Evolutionary conservation across 1,140 invertebrate genomes (phyloP).

Genomic region (Drosophila santomea): DNA sequence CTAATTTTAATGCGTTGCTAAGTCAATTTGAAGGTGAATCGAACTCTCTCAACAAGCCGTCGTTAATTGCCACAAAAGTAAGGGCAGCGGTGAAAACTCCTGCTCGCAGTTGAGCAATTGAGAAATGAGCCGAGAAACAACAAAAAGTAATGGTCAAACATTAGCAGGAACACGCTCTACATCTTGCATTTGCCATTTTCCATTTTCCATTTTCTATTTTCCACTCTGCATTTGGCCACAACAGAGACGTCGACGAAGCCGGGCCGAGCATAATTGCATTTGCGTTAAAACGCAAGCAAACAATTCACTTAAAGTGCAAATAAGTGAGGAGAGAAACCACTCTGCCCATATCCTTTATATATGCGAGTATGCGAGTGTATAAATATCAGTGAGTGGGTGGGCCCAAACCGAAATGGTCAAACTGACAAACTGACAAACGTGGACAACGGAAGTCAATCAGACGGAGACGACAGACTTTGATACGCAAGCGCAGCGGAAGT

Average conservation of each 20-base stretch:
- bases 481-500: conserved; percentile 80
- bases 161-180: conserved; percentile 62
- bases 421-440: conserved; percentile 80
- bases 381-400: conserved; percentile 29
- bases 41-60: conserved; percentile 18
- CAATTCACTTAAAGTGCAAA: conserved; percentile 83
- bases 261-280: conserved; percentile 78
- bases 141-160: conserved; percentile 67
- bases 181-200: conserved; percentile 29
- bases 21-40: conserved; percentile 36
- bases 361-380: conserved; percentile 3
- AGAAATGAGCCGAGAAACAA: conserved; percentile 48
- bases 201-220: conserved; percentile 4
- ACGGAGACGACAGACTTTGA: conserved; percentile 75
- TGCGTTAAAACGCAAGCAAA: conserved; percentile 83
- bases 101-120: conserved; percentile 11
- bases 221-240: conserved; percentile 31
- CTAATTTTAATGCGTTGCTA: conserved; percentile 4
- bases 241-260: conserved; percentile 36
- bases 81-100: not conserved
- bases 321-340: conserved; percentile 62
- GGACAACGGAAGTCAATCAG: conserved; percentile 82
- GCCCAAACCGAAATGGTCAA: conserved; percentile 79
- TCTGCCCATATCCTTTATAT: conserved; percentile 8
- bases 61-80: conserved; percentile 43